phyloP scores from a whole-genome alignment of 1,140 invertebrate genomes.

The Octopus bimaculoides region DNA sequence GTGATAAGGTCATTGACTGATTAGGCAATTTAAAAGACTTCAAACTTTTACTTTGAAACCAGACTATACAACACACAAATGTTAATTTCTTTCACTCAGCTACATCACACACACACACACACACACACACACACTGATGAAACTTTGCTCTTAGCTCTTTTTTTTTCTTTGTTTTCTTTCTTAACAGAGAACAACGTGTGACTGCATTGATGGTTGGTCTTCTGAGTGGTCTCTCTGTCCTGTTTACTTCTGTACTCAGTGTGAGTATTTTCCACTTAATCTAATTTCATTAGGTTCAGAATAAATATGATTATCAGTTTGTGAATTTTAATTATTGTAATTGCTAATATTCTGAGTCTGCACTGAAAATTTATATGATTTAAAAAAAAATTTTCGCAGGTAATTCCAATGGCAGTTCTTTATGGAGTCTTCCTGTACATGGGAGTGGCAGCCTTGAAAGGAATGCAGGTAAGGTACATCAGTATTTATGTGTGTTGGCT shows the following conservation, averaged over 20 bases:
- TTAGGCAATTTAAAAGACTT: no score
- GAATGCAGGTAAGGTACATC: constrained; percentile 61
- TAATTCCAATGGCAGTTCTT: constrained; percentile 86
- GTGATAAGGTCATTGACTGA: no score
- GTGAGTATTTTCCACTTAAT: constrained; percentile 30
- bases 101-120: no score
- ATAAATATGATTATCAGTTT: no score
- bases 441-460: constrained; percentile 92
- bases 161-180: constrained; percentile 15
- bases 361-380: neutral
- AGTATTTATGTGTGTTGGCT: no score
- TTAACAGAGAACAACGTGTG: constrained; percentile 82
- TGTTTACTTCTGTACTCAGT: constrained; percentile 83
- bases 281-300: no score
- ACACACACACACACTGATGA: no score
- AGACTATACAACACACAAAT: no score
- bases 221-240: constrained; percentile 89
- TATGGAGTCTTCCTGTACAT: constrained; percentile 98
- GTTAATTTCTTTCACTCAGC: no score
- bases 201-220: constrained; percentile 94
- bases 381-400: constrained; percentile 33
- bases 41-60: no score
- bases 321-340: neutral
- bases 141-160: neutral
- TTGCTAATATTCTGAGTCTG: neutral